Evolutionary conservation across 2,113 vertebrate genomes (phyloP).

Genomic region (Poeciliopsis retropinna): DNA sequence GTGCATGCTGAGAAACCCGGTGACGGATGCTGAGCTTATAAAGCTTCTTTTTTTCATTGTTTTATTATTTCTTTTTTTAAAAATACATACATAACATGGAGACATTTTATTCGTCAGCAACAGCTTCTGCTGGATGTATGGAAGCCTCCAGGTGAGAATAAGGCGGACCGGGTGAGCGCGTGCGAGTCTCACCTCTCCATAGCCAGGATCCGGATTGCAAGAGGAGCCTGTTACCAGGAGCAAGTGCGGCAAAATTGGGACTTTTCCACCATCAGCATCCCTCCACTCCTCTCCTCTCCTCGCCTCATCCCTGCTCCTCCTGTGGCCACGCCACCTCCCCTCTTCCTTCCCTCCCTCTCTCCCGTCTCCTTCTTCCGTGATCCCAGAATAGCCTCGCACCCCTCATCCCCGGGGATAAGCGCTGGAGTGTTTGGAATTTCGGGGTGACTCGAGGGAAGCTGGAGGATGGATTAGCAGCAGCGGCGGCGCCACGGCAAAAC

Average conservation of each 20-base stretch:
- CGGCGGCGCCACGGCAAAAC: constrained; percentile 65
- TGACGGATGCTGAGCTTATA: constrained; percentile 39
- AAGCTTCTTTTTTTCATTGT: background rate
- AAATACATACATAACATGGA: background rate
- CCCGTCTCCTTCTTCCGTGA: constrained; percentile 16
- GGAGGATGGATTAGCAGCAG: constrained; percentile 72
- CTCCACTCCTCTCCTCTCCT: constrained; percentile 14
- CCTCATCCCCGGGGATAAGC: too few species aligned
- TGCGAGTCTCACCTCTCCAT: constrained; percentile 52
- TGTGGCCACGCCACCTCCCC: constrained; percentile 31
- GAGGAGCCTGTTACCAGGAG: constrained; percentile 21
- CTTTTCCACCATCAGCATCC: constrained; percentile 67
- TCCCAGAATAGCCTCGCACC: background rate
- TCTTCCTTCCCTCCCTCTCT: constrained; percentile 13
- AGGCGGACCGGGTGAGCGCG: constrained; percentile 48
- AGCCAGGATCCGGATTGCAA: constrained; percentile 35
- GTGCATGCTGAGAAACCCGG: constrained; percentile 40
- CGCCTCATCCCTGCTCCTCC: constrained; percentile 43
- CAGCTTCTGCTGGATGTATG: background rate
- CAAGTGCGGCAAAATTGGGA: constrained; percentile 69
- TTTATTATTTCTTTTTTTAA: background rate
- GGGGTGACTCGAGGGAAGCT: constrained; percentile 31
- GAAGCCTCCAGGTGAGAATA: constrained; percentile 20
- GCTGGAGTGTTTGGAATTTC: constrained; percentile 18
- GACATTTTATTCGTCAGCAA: background rate